Evolutionary conservation across 1,140 invertebrate species (phyloP), one percentile per base, ranked within the genome.

Genomic region (Rhagoletis pomonella): DNA sequence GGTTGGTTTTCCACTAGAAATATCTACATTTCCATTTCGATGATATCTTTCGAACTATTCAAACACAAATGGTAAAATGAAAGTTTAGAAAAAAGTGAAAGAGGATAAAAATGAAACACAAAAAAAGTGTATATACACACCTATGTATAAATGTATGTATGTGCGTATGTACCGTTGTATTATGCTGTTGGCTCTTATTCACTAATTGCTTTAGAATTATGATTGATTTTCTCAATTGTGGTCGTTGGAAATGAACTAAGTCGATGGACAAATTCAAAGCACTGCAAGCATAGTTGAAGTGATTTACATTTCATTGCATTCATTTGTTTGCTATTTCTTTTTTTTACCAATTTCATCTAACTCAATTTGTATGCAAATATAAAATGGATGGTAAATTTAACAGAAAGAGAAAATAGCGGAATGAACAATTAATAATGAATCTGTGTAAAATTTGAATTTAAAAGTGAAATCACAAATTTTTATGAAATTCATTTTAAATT

Each of bases 141-240:
- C 4, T 62, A 62, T 14, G 17, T 62, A 9, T 3, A 62, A 4
- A 1, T 62, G 12, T 3, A 62, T n/a, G 17, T 62, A 62, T 62
- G 4, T 62, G 4, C 4, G 60, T n/a, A 62, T 62, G 12, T n/a
- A 62, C 29, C 0, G 0, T 29, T 62, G 2, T 62, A 5, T 81
- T 19, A 55, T 55, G 14, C 73, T 81, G 6, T 9, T 81, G 73
- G 73, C 73, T 81, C 19, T 81, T 55, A n/a, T 17, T 81, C 10
- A 81, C 73, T 81, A 81, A 81, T 81, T 81, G 73, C 73, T 81
- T 81, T 81, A 55, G 47, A 55, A 81, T 81, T 55, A 81, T 81
- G 73, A 81, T 81, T 81, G 73, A 81, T 81, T 81, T 81, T 81
- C 73, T 81, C 73, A 81, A 81, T 81, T 81, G 73, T 42, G 73